Base-by-base conservation (phyloP, 2,797 vertebrate genomes). In the Dromococcyx pavoninus region DNA sequence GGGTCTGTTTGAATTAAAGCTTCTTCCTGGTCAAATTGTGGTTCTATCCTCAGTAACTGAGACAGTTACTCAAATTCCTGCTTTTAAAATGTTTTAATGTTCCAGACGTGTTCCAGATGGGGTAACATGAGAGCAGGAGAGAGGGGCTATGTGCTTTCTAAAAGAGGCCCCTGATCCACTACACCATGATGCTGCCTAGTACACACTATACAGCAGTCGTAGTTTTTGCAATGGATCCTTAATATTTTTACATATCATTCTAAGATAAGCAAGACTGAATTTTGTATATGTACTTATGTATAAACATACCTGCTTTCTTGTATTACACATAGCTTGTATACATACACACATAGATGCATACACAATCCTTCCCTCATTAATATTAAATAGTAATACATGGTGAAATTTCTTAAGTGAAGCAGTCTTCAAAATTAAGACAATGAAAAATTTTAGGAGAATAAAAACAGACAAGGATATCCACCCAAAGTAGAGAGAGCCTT, bases 1-100 rank as follows among this genome's bases (percentile, higher is more conserved):
- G 64, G 30, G 7, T 86, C 74, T 79, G 53, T 60, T 91, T 93
- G 80, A 92, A 83, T 84, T 84, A 86, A 88, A 88, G 56, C 62
- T 79, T 69, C 56, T 86, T 84, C 73, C 60, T 41, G 27, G 57
- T 93, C 60, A 56, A 86, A 76, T 17, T 48, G 48, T 25, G 11
- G 23, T 64, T 90, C 73, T 78, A 2, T 66, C 72, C 54, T 86
- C 85, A 69, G 44, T 35, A 51, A 62, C 39, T 25, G 70, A 92
- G 60, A 46, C 32, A 41, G 78, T 71, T 87, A 79, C 70, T 80
- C 41, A 79, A 91, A 94, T 76, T 41, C 39, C 39, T 88, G 33
- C 62, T 90, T 86, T 84, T 88, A 70, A 88, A 93, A n/a, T 73
- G 51, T 66, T 90, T 61, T 24, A 14, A 18, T 35, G 33, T 70